A percentile compares a stretch with the other conserved stretches of the same genome.
Conservation (phyloP, 2,113 vertebrate genomes). For the Bufo gargarizans region DNA sequence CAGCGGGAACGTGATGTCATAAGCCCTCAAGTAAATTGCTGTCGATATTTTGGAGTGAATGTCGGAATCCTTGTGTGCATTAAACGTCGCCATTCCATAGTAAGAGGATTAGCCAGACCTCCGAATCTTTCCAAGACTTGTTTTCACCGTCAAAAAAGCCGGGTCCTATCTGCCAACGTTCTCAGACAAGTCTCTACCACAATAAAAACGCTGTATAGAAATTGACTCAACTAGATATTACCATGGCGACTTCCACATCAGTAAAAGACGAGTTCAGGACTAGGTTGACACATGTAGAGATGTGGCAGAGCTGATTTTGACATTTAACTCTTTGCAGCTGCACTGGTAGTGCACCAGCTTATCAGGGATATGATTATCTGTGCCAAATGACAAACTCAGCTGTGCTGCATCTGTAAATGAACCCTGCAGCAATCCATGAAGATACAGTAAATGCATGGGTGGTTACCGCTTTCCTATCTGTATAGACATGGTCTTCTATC, state of each 20-base stretch:
- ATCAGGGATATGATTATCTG: neutral
- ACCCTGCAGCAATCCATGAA: neutral
- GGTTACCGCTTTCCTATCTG: neutral
- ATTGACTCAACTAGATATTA: slow-evolving; percentile 22
- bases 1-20: neutral
- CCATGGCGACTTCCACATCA: slow-evolving; percentile 29
- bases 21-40: slow-evolving; percentile 23
- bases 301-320: neutral
- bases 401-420: neutral
- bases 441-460: neutral
- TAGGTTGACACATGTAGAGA: neutral
- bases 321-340: neutral
- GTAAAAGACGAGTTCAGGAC: neutral
- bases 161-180: neutral
- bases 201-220: neutral
- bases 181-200: neutral
- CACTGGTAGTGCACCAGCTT: neutral
- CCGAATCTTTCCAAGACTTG: slow-evolving; percentile 15
- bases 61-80: slow-evolving; percentile 1
- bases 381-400: neutral
- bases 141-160: slow-evolving; percentile 15
- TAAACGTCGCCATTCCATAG: neutral
- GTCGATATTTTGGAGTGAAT: neutral
- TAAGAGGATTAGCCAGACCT: slow-evolving; percentile 36
- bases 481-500: neutral